Conservation (phyloP, 1,140 invertebrate species). For the Drosophila guanche region DNA sequence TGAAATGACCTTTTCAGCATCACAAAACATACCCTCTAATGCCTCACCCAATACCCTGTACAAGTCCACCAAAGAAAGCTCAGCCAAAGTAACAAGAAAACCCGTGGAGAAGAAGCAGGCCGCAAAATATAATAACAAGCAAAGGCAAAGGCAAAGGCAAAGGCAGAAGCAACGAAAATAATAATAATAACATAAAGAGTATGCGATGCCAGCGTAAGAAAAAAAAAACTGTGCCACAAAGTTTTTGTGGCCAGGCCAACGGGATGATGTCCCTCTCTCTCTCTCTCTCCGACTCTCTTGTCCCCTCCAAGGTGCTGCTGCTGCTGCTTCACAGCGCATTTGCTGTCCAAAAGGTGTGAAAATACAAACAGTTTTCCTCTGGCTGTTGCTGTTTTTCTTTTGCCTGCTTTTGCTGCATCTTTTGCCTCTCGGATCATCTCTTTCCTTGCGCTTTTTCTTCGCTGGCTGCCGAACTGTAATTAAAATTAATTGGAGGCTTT, state of each 20-base stretch:
- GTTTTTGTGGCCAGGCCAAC: no score
- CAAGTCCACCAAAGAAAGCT: background rate
- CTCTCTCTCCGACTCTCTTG: no score
- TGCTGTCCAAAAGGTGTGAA: slow-evolving; percentile 77
- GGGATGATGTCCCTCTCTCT: no score
- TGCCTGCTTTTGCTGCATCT: slow-evolving; percentile 43
- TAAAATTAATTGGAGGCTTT: slow-evolving; percentile 80
- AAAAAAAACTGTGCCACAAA: background rate
- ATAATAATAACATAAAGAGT: slow-evolving; percentile 22
- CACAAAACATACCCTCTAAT: no score
- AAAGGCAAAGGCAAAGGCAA: background rate
- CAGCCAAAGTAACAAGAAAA: slow-evolving; percentile 39
- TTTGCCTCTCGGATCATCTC: slow-evolving; percentile 13
- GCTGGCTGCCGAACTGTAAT: slow-evolving; percentile 63
- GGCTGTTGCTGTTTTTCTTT: slow-evolving; percentile 46
- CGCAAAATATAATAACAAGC: slow-evolving; percentile 1
- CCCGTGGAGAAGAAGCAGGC: background rate
- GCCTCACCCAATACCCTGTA: no score
- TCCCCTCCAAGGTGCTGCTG: background rate
- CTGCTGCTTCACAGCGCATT: slow-evolving; percentile 62
- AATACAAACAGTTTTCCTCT: slow-evolving; percentile 70
- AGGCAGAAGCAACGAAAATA: background rate
- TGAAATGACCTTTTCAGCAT: no score
- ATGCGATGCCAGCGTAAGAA: slow-evolving; percentile 1
- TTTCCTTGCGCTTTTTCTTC: slow-evolving; percentile 4